Percentiles rank a stretch among this genome's conserved stretches.
These are phyloP conservation scores for Carassius carassius DNA, from an alignment of 2,113 vertebrate species.

Conservation along the genomic window DNA sequence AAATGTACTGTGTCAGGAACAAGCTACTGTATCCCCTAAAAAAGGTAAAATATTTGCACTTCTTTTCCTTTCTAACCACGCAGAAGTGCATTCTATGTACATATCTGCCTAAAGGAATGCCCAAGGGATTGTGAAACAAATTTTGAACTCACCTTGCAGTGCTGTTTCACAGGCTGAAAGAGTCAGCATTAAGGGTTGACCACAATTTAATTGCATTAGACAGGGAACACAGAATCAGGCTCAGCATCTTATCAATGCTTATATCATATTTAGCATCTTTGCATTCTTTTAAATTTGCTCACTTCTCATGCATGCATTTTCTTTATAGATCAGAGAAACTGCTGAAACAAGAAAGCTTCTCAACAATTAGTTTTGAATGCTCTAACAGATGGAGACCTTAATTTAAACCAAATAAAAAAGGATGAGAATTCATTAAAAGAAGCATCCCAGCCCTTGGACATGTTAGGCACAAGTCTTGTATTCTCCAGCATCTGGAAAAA, in stretches of 20 bases:
- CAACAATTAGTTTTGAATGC: not conserved
- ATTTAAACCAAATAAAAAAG: not conserved
- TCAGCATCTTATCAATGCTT: slow-evolving; percentile 1
- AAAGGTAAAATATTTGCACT: not conserved
- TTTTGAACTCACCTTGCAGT: slow-evolving; percentile 19
- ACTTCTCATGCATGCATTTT: not conserved
- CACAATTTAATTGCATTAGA: not conserved
- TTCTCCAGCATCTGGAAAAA: not conserved
- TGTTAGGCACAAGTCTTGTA: not conserved
- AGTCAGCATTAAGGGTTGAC: slow-evolving; percentile 10
- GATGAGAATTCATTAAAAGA: slow-evolving; percentile 11
- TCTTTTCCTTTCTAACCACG: slow-evolving; percentile 1
- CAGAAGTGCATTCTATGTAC: slow-evolving; percentile 25
- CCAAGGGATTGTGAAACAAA: slow-evolving; percentile 39
- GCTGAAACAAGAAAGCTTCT: not conserved
- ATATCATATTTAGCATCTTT: not conserved
- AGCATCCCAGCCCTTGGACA: not conserved
- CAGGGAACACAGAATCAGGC: not conserved
- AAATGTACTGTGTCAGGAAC: not conserved
- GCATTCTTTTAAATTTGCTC: not conserved
- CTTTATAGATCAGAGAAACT: slow-evolving; percentile 19
- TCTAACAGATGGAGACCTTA: not conserved
- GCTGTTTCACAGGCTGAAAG: not conserved
- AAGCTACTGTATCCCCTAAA: not conserved
- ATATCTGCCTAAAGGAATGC: slow-evolving; percentile 45